Evolutionary conservation across 2,888 invertebrate genomes (phyloP), one percentile per base, ranked within the genome.

Genomic region (Synanthedon tipuliformis): DNA sequence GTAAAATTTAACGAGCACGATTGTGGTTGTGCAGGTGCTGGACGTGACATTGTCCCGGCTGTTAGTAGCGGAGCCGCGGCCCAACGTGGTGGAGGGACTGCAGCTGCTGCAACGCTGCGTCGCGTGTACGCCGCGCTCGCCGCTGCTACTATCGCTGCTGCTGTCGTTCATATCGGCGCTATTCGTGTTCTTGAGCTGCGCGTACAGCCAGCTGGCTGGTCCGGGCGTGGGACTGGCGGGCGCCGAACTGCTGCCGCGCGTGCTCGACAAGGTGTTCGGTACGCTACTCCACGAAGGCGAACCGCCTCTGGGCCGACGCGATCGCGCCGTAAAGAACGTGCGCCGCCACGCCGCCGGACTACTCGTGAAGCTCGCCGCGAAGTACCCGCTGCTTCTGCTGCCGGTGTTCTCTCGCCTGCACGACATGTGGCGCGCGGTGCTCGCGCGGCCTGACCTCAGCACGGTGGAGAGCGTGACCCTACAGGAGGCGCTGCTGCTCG

Each of bases 161-260:
- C 84, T 98, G n/a, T 97, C 97, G 0, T 95, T 96, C 79, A 93
- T 97, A 60, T 97, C 97, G 1, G 95, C 96, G 0, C 89, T 97
- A 2, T 96, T 97, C 75, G 94, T 96, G 34, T 97, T 96, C 83
- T 89, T 97, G 18, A 94, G 94, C 68, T 94, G 95, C 90, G 94
- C 95, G 0, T 94, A 94, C 45, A 94, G 94, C 63, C 94, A 94
- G 66, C 90, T 94, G 57, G 92, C 92, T 0, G 86, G 86, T 3
- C 80, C 85, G 0, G 79, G 80, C 4, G 82, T 81, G 45, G 81
- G 81, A 4, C 77, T 67, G 27, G 74, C 74, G n/a, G 85, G 85
- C 10, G 83, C 80, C 27, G 86, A 85, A 48, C 65, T 94, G 40
- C 72, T 97, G 51, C 94, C 94, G 0, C 90, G 92, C 48, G 95